Percentiles rank a stretch among this genome's conserved stretches.
phyloP scores from a whole-genome alignment of 2,113 vertebrate species.

The Charina bottae region DNA sequence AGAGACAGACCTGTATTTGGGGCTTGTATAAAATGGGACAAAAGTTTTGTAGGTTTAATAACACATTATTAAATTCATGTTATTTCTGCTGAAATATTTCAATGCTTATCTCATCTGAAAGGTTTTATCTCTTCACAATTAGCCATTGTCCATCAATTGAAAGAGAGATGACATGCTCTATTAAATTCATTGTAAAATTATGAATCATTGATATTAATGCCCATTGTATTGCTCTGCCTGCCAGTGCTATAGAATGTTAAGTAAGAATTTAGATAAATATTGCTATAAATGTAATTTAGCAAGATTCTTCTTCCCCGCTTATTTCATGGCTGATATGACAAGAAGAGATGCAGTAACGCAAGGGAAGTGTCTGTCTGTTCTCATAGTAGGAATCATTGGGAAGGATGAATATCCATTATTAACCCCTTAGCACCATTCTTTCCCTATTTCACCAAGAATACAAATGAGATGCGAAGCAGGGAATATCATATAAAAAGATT shows the following conservation, averaged over 20 bases:
- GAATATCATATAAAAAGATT: accelerated
- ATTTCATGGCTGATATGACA: conserved; percentile 33
- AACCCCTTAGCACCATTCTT: background rate
- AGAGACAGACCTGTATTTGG: too few species aligned
- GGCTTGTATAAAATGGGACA: background rate
- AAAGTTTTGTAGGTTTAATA: conserved; percentile 7
- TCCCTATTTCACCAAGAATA: background rate
- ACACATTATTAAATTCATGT: conserved; percentile 10
- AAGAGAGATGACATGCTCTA: conserved; percentile 16
- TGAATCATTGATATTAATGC: conserved; percentile 47
- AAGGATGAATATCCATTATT: background rate
- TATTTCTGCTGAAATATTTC: conserved; percentile 23
- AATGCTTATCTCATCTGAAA: conserved; percentile 32
- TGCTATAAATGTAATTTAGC: conserved; percentile 44
- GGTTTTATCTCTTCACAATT: conserved; percentile 38
- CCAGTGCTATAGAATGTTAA: conserved; percentile 42
- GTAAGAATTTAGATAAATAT: conserved; percentile 42
- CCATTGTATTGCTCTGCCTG: conserved; percentile 48
- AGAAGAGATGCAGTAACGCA: background rate
- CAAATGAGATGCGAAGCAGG: background rate
- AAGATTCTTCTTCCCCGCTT: background rate
- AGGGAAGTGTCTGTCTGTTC: background rate
- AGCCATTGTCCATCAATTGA: conserved; percentile 31
- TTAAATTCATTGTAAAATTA: conserved; percentile 42
- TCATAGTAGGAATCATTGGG: background rate